phyloP scores from a whole-genome alignment of 2,888 invertebrate species.

The Cataglyphis livida region DNA sequence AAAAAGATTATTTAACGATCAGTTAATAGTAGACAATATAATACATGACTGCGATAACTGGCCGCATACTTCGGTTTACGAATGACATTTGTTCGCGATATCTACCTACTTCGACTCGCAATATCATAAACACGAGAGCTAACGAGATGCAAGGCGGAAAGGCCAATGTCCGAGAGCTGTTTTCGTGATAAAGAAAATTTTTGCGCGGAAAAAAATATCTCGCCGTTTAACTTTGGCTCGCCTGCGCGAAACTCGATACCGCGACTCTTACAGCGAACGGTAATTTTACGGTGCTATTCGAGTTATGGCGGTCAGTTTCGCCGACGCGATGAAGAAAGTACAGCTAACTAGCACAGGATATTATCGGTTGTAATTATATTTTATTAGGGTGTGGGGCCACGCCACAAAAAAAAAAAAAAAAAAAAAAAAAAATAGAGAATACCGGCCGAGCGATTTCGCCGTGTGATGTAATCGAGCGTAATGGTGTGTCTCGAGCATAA shows the following conservation, averaged over 20 bases:
- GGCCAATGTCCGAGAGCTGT: background rate
- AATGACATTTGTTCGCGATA: slow-evolving; percentile 12
- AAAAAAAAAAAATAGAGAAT: slow-evolving; percentile 33
- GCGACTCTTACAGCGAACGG: background rate
- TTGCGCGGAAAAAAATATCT: slow-evolving; percentile 15
- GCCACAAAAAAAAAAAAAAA: background rate
- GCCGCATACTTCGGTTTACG: slow-evolving; percentile 28
- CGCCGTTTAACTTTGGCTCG: background rate
- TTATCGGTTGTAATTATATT: slow-evolving; percentile 33
- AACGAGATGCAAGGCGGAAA: slow-evolving; percentile 10
- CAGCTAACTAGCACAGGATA: slow-evolving; percentile 17
- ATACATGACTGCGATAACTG: slow-evolving; percentile 54
- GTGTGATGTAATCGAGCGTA: slow-evolving; percentile 73
- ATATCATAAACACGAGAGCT: background rate
- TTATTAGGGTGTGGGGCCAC: background rate
- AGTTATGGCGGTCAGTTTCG: slow-evolving; percentile 7
- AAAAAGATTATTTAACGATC: slow-evolving; percentile 59
- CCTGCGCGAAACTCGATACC: background rate
- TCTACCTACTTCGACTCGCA: background rate
- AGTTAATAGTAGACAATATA: background rate
- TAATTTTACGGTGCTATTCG: slow-evolving; percentile 30
- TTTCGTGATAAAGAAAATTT: background rate
- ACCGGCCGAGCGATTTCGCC: slow-evolving; percentile 58
- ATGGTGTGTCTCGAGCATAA: slow-evolving; percentile 65
- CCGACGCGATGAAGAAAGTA: slow-evolving; percentile 36